Base-by-base conservation (phyloP, 2,888 invertebrate genomes). In the Brenthis ino region DNA sequence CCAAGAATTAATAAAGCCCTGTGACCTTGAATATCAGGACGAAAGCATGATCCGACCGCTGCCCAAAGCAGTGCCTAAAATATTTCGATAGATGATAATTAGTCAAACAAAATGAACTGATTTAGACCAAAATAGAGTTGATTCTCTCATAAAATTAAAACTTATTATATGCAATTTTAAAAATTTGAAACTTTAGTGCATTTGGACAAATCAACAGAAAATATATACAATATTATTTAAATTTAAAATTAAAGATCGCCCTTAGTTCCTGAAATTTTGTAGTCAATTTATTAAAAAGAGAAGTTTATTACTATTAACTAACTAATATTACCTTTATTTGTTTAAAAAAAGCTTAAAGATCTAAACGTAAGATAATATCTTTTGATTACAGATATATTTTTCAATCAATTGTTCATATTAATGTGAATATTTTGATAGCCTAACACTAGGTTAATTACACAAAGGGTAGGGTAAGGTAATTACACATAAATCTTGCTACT, bases 1-100 rank as follows among this genome's bases (percentile, higher is more conserved):
- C 1, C 98, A 99, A 86, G 98, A 98, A 86, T 95, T 98, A 78
- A 85, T 93, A 68, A 93, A 94, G 81, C 96, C 95, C 0, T 96
- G 96, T 80, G 93, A 92, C 57, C 82, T 95, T 48, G 94, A 94
- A 76, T 93, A 89, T 76, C 91, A 93, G 70, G 75, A 78, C 0
- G 93, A 93, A 67, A 86, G 84, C 2, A 82, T 87, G 57, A 76
- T 82, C 13, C 82, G 87, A 4, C 78, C 82, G 57, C 79, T 88
- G 28, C 85, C 84, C 0, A 81, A 77, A 1, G 84, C 90, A 0
- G 81, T 89, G 5, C 84, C 85, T 4, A 87, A 86, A 71, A 84
- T 85, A 1, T 86, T 81, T 68, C 86, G 90, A 79, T 90, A 90
- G 83, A 77, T 58, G 48, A 5, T 16, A 53, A 8, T 2, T 53